Evolutionary conservation across 2,113 vertebrate species (phyloP).

Genomic region (Tympanuchus pallidicinctus): DNA sequence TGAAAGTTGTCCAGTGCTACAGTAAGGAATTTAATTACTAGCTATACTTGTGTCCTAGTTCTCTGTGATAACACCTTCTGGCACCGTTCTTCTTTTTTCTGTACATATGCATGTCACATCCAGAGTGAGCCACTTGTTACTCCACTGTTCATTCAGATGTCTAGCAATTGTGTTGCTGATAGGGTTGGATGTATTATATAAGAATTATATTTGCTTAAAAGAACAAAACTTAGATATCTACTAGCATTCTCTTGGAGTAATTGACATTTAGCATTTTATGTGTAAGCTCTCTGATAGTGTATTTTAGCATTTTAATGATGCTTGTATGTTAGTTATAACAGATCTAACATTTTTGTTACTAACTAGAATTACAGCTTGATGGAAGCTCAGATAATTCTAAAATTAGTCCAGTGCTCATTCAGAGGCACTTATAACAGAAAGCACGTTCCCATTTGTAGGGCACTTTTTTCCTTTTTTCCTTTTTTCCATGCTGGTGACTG

Average conservation of each 20-base stretch:
- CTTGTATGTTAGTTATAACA: background rate
- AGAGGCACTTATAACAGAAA: constrained; percentile 39
- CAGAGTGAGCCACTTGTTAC: background rate
- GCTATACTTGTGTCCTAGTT: constrained; percentile 44
- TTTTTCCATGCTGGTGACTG: background rate
- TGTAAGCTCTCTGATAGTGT: background rate
- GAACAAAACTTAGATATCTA: background rate
- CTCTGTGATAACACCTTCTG: constrained; percentile 8
- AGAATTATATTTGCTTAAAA: background rate
- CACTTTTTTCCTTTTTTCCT: background rate
- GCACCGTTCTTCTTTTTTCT: constrained; percentile 2
- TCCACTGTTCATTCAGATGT: background rate
- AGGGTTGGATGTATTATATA: background rate
- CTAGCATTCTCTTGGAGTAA: background rate
- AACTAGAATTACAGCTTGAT: constrained; percentile 18
- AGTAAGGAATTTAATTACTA: constrained; percentile 66
- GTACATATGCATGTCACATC: background rate
- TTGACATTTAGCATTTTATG: background rate
- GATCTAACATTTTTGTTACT: constrained; percentile 46
- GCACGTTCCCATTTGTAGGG: background rate
- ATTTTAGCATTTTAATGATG: background rate
- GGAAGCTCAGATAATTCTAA: background rate
- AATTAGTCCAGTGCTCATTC: constrained; percentile 37
- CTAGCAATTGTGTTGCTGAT: background rate
- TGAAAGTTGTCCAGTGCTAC: constrained; percentile 55